Evolutionary conservation across 92 coral and sea anemone species (phyloP), one percentile per base, ranked within the genome.

Genomic region (Bergia puertoricense): DNA sequence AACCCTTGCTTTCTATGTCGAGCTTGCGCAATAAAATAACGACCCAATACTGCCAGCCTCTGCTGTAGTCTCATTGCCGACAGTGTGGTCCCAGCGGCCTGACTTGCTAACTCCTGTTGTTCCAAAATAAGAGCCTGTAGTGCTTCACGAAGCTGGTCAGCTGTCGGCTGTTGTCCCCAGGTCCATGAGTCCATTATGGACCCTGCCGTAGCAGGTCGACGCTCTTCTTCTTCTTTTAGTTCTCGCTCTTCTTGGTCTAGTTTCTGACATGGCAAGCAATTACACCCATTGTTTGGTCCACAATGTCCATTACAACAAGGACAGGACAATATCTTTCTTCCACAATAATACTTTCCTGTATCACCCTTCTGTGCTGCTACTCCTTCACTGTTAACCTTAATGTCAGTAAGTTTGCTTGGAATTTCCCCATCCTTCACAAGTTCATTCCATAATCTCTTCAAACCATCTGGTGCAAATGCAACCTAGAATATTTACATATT

Each of bases 401-500:
- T 57, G 65, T 92, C 92, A 11, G 92, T 71, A n/a, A 90, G 90
- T 54, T 89, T 93, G 76, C 90, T 74, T 15, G 94, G 96, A 39
- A 95, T 90, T 93, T 97, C 99, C 3, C 99, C 99, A 94, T 97
- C 98, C 88, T 94, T 97, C 4, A 95, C 97, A n/a, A 97, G 93
- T 76, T 97, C 99, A 97, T 97, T 97, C 99, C 98, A 97, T 72
- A 97, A 93, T 59, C 94, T 95, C 74, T 93, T 97, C 14, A 97
- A 91, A 43, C 99, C 99, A 92, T 95, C 96, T 39, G 94, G 91
- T 15, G 96, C 85, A 88, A 97, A 97, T 16, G 98, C 98, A 90
- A 86, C 88, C 99, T 97, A 85, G 36, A 43, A 39, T 46, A 16
- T 6, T 22, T 14, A 15, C 30, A 41, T 40, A 62, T 1, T 0